Conservation (phyloP, 2,113 vertebrate species). For the Saguinus midas region DNA sequence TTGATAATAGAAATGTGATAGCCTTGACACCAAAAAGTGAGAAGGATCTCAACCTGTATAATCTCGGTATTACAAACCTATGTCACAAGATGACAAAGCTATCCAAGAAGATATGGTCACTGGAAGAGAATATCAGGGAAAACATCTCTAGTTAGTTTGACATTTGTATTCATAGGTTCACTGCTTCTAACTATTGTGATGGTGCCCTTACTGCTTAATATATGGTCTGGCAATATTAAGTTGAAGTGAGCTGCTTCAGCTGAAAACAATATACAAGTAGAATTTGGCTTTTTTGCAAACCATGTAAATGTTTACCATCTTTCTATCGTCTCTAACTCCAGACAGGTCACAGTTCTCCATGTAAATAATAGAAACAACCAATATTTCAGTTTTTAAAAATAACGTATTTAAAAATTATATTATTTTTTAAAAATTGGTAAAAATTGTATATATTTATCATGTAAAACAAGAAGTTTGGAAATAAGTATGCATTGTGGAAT, state of each 20-base stretch:
- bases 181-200: neutral
- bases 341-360: neutral
- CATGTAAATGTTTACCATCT: neutral
- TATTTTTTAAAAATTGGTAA: neutral
- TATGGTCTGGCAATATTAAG: neutral
- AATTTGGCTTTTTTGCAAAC: neutral
- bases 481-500: neutral
- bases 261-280: neutral
- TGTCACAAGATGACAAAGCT: neutral
- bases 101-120: neutral
- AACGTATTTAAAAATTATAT: neutral
- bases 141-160: neutral
- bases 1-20: neutral
- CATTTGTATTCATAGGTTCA: neutral
- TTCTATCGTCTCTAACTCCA: neutral
- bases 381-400: neutral
- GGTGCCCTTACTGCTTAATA: neutral
- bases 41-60: neutral
- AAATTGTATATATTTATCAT: neutral
- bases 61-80: neutral
- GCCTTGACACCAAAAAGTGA: neutral
- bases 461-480: neutral
- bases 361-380: neutral
- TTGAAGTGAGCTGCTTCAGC: neutral
- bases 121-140: neutral